These are phyloP conservation scores for Microtus oregoni DNA, from an alignment of 2,113 vertebrate species.

Conservation along the genomic window DNA sequence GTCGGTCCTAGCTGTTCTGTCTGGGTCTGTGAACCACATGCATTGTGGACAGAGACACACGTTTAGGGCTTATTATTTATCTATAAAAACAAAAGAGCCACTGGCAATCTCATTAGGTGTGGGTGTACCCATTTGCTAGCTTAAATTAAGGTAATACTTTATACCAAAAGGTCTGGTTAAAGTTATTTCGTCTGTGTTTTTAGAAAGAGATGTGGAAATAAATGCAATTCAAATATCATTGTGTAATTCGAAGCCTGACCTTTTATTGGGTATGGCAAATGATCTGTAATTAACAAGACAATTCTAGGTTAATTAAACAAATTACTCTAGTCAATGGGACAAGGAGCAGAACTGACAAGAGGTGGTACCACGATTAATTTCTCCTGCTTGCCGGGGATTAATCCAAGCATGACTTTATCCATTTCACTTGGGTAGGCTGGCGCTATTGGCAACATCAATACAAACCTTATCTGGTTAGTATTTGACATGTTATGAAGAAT, in stretches of 20 bases:
- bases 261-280: constrained; percentile 52
- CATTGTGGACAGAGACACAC: neutral
- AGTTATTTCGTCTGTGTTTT: constrained; percentile 48
- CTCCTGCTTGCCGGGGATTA: constrained; percentile 37
- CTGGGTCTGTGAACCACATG: neutral
- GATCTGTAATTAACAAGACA: constrained; percentile 63
- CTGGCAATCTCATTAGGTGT: constrained; percentile 14
- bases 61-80: neutral
- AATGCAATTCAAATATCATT: neutral
- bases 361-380: constrained; percentile 41
- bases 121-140: constrained; percentile 43
- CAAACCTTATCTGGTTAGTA: neutral
- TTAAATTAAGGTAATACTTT: constrained; percentile 36
- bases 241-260: constrained; percentile 13
- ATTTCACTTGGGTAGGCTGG: neutral
- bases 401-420: constrained; percentile 2
- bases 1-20: neutral
- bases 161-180: neutral
- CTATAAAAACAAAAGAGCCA: neutral
- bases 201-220: constrained; percentile 41
- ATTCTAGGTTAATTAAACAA: constrained; percentile 65
- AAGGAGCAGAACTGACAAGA: constrained; percentile 28
- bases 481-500: constrained; percentile 28
- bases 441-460: constrained; percentile 38
- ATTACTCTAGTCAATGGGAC: constrained; percentile 45